Evolutionary conservation across 2,797 vertebrate genomes (phyloP).

Genomic region (Melopsittacus undulatus): DNA sequence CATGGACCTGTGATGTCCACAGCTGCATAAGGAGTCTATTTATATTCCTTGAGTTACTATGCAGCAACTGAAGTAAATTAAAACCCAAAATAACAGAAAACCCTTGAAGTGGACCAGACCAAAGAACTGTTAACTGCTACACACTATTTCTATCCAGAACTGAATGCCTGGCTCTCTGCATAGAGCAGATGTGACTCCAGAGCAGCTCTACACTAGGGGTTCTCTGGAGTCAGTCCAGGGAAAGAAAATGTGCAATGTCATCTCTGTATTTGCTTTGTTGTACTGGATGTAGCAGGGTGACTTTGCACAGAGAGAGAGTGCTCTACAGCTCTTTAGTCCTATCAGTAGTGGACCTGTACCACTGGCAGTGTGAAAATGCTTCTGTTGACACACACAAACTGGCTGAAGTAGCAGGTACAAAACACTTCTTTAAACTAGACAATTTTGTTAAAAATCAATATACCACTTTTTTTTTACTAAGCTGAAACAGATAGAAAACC

Average conservation of each 20-base stretch:
- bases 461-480: neutral
- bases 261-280: neutral
- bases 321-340: neutral
- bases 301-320: neutral
- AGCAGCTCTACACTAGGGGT: neutral
- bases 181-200: neutral
- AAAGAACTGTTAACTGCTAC: neutral
- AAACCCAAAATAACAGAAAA: neutral
- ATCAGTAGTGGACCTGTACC: neutral
- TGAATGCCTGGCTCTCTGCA: accelerated
- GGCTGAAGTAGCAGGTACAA: neutral
- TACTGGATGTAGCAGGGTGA: neutral
- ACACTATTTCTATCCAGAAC: neutral
- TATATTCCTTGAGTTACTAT: neutral
- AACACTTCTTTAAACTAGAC: neutral
- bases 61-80: neutral
- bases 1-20: neutral
- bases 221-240: neutral
- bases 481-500: neutral
- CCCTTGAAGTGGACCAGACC: neutral
- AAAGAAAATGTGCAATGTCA: neutral
- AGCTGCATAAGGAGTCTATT: neutral
- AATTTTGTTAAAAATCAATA: neutral
- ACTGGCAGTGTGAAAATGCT: neutral
- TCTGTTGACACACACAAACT: neutral